Evolutionary conservation across 2,797 vertebrate genomes (phyloP).

Genomic region (Neopelma chrysocephalum): DNA sequence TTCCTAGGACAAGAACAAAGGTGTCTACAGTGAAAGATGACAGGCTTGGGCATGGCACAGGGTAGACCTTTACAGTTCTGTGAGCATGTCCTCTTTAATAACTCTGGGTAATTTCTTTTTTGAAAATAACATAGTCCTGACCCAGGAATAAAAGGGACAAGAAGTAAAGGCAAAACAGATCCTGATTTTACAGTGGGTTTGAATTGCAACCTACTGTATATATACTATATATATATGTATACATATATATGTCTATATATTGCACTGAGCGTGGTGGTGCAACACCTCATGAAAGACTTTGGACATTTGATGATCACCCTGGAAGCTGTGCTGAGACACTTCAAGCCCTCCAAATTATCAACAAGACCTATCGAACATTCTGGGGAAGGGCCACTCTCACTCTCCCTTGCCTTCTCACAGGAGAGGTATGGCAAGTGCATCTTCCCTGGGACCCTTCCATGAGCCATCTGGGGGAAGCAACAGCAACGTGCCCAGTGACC

Average conservation of each 20-base stretch:
- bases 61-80: not conserved
- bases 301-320: not conserved
- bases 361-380: not conserved
- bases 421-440: not conserved
- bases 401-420: not conserved
- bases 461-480: accelerated
- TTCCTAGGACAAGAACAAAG: not conserved
- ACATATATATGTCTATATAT: not conserved
- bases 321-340: not conserved
- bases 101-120: not conserved
- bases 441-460: not conserved
- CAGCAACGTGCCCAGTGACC: not conserved
- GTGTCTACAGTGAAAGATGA: not conserved
- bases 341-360: not conserved
- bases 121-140: not conserved
- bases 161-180: not conserved
- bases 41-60: not conserved
- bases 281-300: not conserved
- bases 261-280: not conserved
- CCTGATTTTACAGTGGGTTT: not conserved
- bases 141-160: not conserved
- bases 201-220: not conserved
- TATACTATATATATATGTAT: not conserved
- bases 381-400: not conserved
- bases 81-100: not conserved